Base-by-base conservation (phyloP, 1,140 invertebrate species). In the Sminthurides bifidus region DNA sequence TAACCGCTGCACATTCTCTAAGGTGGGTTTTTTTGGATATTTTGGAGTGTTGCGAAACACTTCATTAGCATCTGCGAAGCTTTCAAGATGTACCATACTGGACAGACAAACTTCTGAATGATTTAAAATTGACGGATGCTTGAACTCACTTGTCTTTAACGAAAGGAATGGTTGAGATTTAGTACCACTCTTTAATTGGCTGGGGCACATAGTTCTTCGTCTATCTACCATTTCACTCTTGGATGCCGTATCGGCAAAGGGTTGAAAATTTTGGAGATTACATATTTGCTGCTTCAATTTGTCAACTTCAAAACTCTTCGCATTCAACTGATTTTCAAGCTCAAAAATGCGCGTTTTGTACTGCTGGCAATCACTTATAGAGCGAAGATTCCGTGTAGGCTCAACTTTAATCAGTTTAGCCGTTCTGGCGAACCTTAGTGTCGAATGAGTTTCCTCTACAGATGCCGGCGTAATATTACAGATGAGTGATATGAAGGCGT, bases 401-500 rank as follows among this genome's bases (percentile, higher is more conserved):
- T 82, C 65, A 27, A 70, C 70, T 26, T 67, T 64, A 31, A 74
- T 70, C 8, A 57, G 62, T 48, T 74, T 74, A 0, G 73, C 73
- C 29, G 65, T 35, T 10, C 35, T 64, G 0, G 72, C 72, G 65
- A 74, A 74, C 80, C 76, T 76, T 33, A 88, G 70, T 0, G 86
- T 89, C 2, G 81, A 84, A 15, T 76, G 71, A 1, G 84, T 87
- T 70, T 88, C 83, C 15, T 87, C 83, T 14, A 58, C 10, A 15
- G 76, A 75, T 0, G 79, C 81, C 0, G 84, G 81, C 0, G 84
- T 88, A 3, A 89, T 75, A 0, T 83, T 81, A 61, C 84, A 87
- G 33, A 94, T 86, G 46, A 94, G 85, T n/a, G 81, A 77, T 0
- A 88, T 92, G 66, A 82, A 81, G 0, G 87, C 82, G 72, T 92